A percentile compares a stretch with the other conserved stretches of the same genome.
These are phyloP conservation scores for Romanogobio albipinnatus DNA, from an alignment of 2,113 vertebrate species.

Conservation along the genomic window DNA sequence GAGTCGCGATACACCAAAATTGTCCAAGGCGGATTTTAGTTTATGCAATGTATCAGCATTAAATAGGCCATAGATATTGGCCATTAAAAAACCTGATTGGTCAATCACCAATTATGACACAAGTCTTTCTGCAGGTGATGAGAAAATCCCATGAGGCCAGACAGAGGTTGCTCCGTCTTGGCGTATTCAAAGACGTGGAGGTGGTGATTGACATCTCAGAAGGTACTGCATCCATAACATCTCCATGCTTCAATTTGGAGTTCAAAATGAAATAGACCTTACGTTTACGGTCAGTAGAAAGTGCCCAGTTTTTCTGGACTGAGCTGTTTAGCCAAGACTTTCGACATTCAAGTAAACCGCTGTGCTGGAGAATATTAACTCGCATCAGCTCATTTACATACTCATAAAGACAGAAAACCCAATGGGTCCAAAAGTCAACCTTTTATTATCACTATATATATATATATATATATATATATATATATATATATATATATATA, in stretches of 20 bases:
- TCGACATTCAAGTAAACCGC: not conserved
- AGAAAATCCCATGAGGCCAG: slow-evolving; percentile 88
- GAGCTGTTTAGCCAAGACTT: not conserved
- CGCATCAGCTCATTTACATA: not conserved
- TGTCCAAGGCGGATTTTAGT: not conserved
- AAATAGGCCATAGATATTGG: not conserved
- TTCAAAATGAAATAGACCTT: too few relatives aligned
- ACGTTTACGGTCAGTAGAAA: not conserved
- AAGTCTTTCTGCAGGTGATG: slow-evolving; percentile 83
- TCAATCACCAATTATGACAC: not conserved
- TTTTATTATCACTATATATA: not conserved
- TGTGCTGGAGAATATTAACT: not conserved
- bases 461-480: not conserved
- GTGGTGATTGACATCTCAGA: slow-evolving; percentile 93
- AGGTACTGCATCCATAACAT: slow-evolving; percentile 70
- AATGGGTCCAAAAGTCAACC: not conserved
- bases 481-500: not conserved
- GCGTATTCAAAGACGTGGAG: slow-evolving; percentile 93
- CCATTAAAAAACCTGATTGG: not conserved
- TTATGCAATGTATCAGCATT: not conserved
- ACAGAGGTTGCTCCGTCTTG: slow-evolving; percentile 88
- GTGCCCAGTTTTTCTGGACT: not conserved
- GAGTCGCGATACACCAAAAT: not conserved
- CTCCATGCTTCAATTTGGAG: not conserved
- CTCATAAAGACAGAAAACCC: not conserved